Evolutionary conservation across 2,797 vertebrate species (phyloP).

Genomic region (Mormyrus hasselquistii): DNA sequence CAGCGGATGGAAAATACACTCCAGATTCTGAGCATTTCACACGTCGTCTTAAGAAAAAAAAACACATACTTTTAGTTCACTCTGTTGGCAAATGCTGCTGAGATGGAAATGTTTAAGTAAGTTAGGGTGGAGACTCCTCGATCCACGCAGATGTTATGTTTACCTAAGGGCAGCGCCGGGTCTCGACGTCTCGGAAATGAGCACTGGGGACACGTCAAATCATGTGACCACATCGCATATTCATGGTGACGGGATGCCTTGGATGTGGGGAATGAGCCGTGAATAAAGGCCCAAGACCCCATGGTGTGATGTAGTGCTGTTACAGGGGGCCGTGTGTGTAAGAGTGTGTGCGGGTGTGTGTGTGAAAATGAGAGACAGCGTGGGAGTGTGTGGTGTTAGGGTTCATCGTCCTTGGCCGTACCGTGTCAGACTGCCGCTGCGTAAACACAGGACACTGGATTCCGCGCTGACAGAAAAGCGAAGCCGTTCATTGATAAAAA

Average conservation of each 20-base stretch:
- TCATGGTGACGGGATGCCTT: background rate
- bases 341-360: background rate
- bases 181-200: background rate
- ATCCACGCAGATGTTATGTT: background rate
- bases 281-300: background rate
- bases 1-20: slow-evolving; percentile 97
- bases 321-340: background rate
- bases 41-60: background rate
- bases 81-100: background rate
- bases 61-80: background rate
- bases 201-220: background rate
- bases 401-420: background rate
- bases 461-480: background rate
- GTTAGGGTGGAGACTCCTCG: background rate
- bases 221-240: background rate
- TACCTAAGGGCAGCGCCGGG: background rate
- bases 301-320: background rate
- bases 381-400: background rate
- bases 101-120: background rate
- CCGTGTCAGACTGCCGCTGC: background rate
- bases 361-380: background rate
- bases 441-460: background rate
- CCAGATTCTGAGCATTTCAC: slow-evolving; percentile 57
- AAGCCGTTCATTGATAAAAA: background rate
- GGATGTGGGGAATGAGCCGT: too few relatives aligned